phyloP scores from a whole-genome alignment of 2,113 vertebrate genomes.

The Hirundichthys speculiger region DNA sequence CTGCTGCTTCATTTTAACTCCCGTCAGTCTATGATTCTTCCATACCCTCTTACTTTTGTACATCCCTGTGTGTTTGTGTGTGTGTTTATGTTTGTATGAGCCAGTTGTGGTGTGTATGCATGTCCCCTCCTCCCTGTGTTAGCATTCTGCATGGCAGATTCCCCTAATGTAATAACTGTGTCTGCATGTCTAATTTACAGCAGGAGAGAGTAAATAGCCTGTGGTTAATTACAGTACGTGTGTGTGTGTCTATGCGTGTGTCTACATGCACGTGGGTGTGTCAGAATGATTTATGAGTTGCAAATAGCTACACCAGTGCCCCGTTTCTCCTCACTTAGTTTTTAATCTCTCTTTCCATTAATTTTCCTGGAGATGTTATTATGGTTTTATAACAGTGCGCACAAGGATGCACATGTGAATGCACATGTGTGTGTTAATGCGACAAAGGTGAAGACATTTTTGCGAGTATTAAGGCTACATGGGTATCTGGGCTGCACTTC shows the following conservation, averaged over 20 bases:
- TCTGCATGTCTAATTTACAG: constrained; percentile 84
- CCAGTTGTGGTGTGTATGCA: constrained; percentile 58
- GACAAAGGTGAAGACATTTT: constrained; percentile 65
- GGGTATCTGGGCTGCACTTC: constrained; percentile 46
- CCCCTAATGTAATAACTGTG: constrained; percentile 82
- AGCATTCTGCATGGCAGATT: constrained; percentile 82
- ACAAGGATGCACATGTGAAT: constrained; percentile 59
- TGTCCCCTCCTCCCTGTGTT: constrained; percentile 72
- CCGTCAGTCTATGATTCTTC: constrained; percentile 80
- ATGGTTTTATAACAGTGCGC: constrained; percentile 73
- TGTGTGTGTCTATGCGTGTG: constrained; percentile 52
- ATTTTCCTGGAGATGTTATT: constrained; percentile 79
- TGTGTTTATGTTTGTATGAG: constrained; percentile 72
- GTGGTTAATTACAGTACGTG: constrained; percentile 81
- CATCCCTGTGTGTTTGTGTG: constrained; percentile 49
- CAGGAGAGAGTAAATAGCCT: constrained; percentile 83
- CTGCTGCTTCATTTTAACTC: constrained; percentile 79
- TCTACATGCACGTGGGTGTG: constrained; percentile 75
- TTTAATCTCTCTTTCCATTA: constrained; percentile 83
- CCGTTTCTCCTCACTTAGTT: constrained; percentile 83
- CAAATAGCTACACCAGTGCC: constrained; percentile 82
- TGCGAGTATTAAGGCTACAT: constrained; percentile 29
- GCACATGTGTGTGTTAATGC: constrained; percentile 63
- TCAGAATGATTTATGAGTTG: constrained; percentile 83
- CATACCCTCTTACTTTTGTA: constrained; percentile 68